These are phyloP conservation scores for Etheostoma spectabile DNA, from an alignment of 2,113 vertebrate genomes.

Conservation along the genomic window DNA sequence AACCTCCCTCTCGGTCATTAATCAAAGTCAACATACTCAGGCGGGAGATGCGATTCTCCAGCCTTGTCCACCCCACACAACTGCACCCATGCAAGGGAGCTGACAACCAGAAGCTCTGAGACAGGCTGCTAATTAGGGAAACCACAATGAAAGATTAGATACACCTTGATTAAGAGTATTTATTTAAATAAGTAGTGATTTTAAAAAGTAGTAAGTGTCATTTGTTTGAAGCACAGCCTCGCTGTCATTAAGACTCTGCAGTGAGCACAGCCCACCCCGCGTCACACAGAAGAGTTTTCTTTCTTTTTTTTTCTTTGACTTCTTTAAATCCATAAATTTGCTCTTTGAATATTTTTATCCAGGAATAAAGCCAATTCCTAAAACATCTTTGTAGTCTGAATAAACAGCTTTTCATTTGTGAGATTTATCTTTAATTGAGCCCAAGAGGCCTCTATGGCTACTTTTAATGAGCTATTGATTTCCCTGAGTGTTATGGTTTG, in stretches of 20 bases:
- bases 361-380: not conserved
- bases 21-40: constrained; percentile 69
- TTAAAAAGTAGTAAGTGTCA: constrained; percentile 30
- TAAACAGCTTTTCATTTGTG: not conserved
- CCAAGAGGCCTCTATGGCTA: not conserved
- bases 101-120: constrained; percentile 18
- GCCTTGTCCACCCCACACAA: constrained; percentile 17
- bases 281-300: not conserved
- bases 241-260: constrained; percentile 24
- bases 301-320: not conserved
- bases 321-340: not conserved
- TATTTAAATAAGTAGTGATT: constrained; percentile 49
- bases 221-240: constrained; percentile 24
- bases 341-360: not conserved
- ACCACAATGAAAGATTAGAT: constrained; percentile 16
- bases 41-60: constrained; percentile 49
- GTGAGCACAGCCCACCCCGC: not conserved
- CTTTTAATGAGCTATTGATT: not conserved
- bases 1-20: constrained; percentile 71
- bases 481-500: not conserved
- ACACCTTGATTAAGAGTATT: constrained; percentile 41
- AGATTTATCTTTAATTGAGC: not conserved
- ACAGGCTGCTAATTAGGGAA: constrained; percentile 52
- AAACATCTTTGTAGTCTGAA: not conserved
- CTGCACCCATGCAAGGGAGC: not conserved